Base-by-base conservation (phyloP, 2,113 vertebrate genomes). In the Xiphorhynchus elegans region DNA sequence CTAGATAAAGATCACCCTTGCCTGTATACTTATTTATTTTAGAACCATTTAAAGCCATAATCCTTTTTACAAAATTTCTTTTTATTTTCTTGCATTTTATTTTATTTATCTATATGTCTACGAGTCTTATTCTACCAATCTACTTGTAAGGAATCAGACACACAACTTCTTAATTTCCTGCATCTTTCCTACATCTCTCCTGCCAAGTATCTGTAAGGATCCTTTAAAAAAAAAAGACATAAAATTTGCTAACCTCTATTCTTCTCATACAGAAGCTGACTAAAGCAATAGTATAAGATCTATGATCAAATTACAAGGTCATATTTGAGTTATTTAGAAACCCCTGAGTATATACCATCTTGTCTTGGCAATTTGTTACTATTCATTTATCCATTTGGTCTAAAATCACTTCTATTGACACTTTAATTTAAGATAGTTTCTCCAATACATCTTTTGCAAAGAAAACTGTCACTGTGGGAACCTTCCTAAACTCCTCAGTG, bases 331-430 rank as follows among this genome's bases (percentile, higher is more conserved):
- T 83, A 86, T 90, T 92, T 89, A 87, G 68, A 52, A 94, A 56
- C 11, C 16, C 11, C 31, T 67, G 47, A 24, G 39, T 84, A 19
- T 73, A 76, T 25, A 73, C 59, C 23, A 60, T 68, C 55, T 93
- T 91, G 39, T 84, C 39, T 55, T 64, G 39, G 39, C 33, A 89
- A 68, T 89, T 95, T 84, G 31, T 92, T 95, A 62, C 80, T 77
- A 89, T 95, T 93, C 60, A 78, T 84, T 94, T 94, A 87, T 84
- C 87, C 89, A 29, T 89, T 91, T 93, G 89, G 77, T 89, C 77
- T 84, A 75, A 96, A 95, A 84, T 70, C 24, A 81, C 66, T 91
- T 74, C 46, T 89, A 84, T 87, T 94, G 92, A 89, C 77, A 93
- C 17, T 93, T 94, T 81, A 87, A 91, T 94, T 93, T 94, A 63